Evolutionary conservation across 2,113 vertebrate species (phyloP), one percentile per base, ranked within the genome.

Genomic region (Tetrax tetrax): DNA sequence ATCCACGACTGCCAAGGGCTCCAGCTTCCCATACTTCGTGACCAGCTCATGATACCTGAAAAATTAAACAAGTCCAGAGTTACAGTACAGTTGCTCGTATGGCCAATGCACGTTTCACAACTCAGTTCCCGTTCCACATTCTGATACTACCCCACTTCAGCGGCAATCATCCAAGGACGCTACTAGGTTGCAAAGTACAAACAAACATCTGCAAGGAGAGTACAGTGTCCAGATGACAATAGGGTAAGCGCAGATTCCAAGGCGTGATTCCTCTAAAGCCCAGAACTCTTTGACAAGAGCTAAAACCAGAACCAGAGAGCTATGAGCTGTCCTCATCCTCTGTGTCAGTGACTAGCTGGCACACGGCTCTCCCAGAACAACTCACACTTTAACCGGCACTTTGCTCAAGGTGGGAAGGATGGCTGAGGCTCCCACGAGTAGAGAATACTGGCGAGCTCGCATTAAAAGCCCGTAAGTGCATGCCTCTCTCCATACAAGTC

Each of bases 1-100:
- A 93, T 99, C 99, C 85, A 99, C 99, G 25, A 99, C 99, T 2
- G 99, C 99, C 97, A 99, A 95, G 13, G 99, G 99, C 38, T 98
- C 99, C 97, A 99, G 93, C 51, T 98, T 98, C n/a, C 99, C 99
- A 0, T 99, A 99, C 90, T 99, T 99, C 3, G 98, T 99, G 47
- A 99, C 98, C 47, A 99, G 98, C 92, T 98, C 95, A 21, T 99
- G 99, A 95, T 99, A 99, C 98, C 99, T 99, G 96, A 45, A 68
- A 77, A 84, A 66, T 33, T 5, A 75, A 90, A 27, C 20, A 4
- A 16, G 71, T 3, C n/a, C 61, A 35, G 22, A 53, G n/a, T 77
- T 57, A 74, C 0, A 1, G 53, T 1, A 5, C 21, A 45, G 64
- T 3, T 56, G 53, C 63, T 82, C 12, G 0, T 11, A 25, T 1